Evolutionary conservation across 2,797 vertebrate species (phyloP).

Genomic region (Syndactyla subalaris): DNA sequence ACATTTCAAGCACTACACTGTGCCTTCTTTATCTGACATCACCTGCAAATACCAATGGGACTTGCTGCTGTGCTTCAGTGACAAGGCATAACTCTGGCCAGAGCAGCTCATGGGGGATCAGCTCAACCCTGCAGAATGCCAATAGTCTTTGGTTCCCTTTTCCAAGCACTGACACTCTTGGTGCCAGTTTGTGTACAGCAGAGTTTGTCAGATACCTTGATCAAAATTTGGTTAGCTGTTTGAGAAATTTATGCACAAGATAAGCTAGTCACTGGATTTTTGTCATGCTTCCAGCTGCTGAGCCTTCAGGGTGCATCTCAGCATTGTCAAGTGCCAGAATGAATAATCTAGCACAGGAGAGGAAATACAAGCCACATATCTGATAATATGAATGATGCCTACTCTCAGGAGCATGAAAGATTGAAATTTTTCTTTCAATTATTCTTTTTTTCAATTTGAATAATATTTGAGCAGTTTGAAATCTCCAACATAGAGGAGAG

Average conservation of each 20-base stretch:
- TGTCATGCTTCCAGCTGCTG: neutral
- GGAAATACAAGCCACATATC: neutral
- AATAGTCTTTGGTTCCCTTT: neutral
- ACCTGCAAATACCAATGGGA: accelerated
- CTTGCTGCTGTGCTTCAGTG: neutral
- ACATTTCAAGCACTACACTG: neutral
- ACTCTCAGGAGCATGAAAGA: neutral
- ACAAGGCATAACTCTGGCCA: neutral
- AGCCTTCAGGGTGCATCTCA: neutral
- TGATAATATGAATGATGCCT: neutral
- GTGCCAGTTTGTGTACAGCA: neutral
- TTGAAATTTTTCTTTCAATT: neutral
- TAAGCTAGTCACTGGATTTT: neutral
- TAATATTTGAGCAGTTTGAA: neutral
- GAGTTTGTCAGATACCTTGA: neutral
- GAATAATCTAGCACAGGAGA: neutral
- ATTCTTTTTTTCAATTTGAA: neutral
- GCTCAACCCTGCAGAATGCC: neutral
- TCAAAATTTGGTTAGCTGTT: neutral
- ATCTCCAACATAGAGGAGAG: neutral
- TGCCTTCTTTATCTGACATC: neutral
- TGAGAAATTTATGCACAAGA: neutral
- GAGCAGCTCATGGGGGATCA: neutral
- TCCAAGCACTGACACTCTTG: neutral
- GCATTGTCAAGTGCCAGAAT: neutral